Percentiles rank a stretch among this genome's conserved stretches.
Evolutionary conservation across 2,888 invertebrate genomes (phyloP).

Genomic region (Protodeltote pygarga): DNA sequence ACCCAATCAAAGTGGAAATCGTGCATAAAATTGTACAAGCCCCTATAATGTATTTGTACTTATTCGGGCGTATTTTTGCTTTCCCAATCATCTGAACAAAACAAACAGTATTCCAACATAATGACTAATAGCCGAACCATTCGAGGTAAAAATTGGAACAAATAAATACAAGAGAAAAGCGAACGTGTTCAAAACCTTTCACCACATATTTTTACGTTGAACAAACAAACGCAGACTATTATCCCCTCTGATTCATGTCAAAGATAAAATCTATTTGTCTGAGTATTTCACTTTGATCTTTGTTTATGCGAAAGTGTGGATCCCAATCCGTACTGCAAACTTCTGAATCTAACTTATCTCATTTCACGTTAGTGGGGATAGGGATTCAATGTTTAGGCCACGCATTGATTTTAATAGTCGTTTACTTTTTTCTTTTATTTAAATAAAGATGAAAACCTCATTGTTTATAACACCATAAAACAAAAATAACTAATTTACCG

Average conservation of each 20-base stretch:
- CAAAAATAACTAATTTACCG: no score
- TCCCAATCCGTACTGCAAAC: slow-evolving; percentile 42
- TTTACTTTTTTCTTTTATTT: slow-evolving; percentile 4
- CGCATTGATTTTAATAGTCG: slow-evolving; percentile 20
- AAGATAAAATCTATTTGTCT: slow-evolving; percentile 58
- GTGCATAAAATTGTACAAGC: slow-evolving; percentile 29
- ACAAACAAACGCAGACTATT: slow-evolving; percentile 56
- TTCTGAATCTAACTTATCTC: slow-evolving; percentile 40
- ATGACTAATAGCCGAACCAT: slow-evolving; percentile 45
- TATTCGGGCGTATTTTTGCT: slow-evolving; percentile 29
- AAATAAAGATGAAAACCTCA: no score
- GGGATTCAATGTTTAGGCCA: slow-evolving; percentile 31
- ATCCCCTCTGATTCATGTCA: slow-evolving; percentile 54
- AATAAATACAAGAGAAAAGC: slow-evolving; percentile 49
- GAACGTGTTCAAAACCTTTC: slow-evolving; percentile 42
- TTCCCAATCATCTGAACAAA: slow-evolving; percentile 43
- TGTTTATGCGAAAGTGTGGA: slow-evolving; percentile 43
- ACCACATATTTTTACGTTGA: slow-evolving; percentile 51
- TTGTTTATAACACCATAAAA: no score
- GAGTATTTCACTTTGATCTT: slow-evolving; percentile 52
- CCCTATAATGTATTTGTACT: slow-evolving; percentile 31
- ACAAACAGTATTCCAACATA: slow-evolving; percentile 40
- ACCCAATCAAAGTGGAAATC: slow-evolving; percentile 19
- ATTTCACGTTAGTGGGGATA: slow-evolving; percentile 20
- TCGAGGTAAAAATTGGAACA: slow-evolving; percentile 42